Conservation (phyloP, 2,797 vertebrate genomes). For the Enteromius fasciolatus region DNA sequence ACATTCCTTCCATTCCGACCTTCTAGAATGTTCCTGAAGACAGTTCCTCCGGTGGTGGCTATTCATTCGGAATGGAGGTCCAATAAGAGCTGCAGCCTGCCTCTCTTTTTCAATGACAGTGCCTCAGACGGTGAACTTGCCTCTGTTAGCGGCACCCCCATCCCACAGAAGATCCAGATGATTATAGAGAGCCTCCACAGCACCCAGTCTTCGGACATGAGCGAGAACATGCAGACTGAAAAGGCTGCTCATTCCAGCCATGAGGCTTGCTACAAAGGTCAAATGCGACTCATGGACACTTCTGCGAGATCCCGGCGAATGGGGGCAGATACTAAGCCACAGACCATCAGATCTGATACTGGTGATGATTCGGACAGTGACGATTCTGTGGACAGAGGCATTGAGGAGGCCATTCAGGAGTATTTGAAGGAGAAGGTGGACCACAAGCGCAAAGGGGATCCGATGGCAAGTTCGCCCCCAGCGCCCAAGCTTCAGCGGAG, state of each 20-base stretch:
- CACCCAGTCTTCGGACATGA: conserved; percentile 86
- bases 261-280: conserved; percentile 68
- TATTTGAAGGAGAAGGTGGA: conserved; percentile 86
- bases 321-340: conserved; percentile 34
- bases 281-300: conserved; percentile 61
- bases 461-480: conserved; percentile 59
- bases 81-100: conserved; percentile 86
- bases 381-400: conserved; percentile 91
- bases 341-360: conserved; percentile 58
- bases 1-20: conserved; percentile 63
- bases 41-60: conserved; percentile 87
- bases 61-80: conserved; percentile 92
- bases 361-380: conserved; percentile 89
- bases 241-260: conserved; percentile 74
- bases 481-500: conserved; percentile 70
- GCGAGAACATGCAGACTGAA: conserved; percentile 74
- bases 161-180: conserved; percentile 90
- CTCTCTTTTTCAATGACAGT: conserved; percentile 85
- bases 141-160: conserved; percentile 76
- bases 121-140: conserved; percentile 74
- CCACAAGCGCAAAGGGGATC: conserved; percentile 76
- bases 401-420: conserved; percentile 96
- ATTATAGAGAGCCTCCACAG: conserved; percentile 89
- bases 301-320: conserved; percentile 61
- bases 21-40: conserved; percentile 98